Base-by-base conservation (phyloP, 2,113 vertebrate species). In the Perca flavescens region DNA sequence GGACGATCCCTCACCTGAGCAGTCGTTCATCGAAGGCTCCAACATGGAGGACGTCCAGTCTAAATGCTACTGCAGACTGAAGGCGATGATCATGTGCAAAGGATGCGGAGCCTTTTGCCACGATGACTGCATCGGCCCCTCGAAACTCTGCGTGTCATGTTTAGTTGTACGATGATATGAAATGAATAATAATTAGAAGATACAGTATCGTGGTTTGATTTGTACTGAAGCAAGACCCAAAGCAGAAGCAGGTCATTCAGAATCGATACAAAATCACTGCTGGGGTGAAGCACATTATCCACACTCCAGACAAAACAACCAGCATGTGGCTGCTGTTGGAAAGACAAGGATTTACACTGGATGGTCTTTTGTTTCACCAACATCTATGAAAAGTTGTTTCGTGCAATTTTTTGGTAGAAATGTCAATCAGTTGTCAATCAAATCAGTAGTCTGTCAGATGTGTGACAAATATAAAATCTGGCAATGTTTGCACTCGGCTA, bases 51-150 rank as follows among this genome's bases (percentile, higher is more conserved):
- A 97, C 3, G 89, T 97, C 0, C 97, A 97, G 77, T 96, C 98
- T 9, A 97, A 97, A 76, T 99, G 98, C 85, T 99, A 99, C 94
- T 99, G 98, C 91, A 95, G 97, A 46, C 96, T 99, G 87, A 99
- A 99, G 96, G 98, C 98, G 73, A 99, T 99, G 98, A 99, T 99
- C 94, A 97, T 99, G 96, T 99, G 98, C 94, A 97, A 97, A 91
- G 98, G 98, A 40, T 99, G 98, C 0, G 98, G 98, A 0, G 98
- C 98, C 70, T 99, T 99, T 91, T 99, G 98, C 95, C 98, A 99
- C 0, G 97, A 99, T 6, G 98, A 99, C 82, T 99, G 98, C 95
- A 99, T 99, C 0, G 98, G 98, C 11, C 98, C 98, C 81, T 99
- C 98, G 0, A 98, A 97, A 93, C 97, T 99, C 54, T 99, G 98